Evolutionary conservation across 2,888 invertebrate species (phyloP), one percentile per base, ranked within the genome.

Genomic region (Tachina lurida): DNA sequence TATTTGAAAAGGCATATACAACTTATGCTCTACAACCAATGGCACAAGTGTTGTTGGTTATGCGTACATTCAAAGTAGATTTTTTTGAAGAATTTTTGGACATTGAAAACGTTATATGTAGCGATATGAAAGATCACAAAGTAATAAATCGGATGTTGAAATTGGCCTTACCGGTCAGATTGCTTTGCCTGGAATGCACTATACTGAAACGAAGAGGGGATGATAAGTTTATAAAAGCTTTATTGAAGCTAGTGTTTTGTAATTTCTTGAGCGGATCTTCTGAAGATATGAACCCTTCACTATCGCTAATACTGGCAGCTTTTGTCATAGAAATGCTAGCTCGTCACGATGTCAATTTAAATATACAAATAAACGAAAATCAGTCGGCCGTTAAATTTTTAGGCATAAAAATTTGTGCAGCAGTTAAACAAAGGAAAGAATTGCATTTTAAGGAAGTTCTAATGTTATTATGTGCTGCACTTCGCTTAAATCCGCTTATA

Each of bases 401-500:
- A 0, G 88, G 88, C 0, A 17, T 62, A 0, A 82, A 87, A 7
- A 62, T 93, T 4, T 54, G 86, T 1, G 2, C 7, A 0, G 84
- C 89, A 7, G 88, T 90, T 0, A 56, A 82, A 1, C 0, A 71
- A 0, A 87, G 82, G 54, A 88, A 87, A 13, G 58, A 88, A 0
- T 3, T 67, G 0, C 76, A 92, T 75, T 65, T 91, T 19, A 80
- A 88, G 0, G 89, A 90, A 10, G 88, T 92, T 9, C 81, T 93
- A 4, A 87, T 87, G 71, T 77, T 93, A n/a, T 82, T 93, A 3
- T 90, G 91, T 65, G 89, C 91, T 0, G 89, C 90, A 1, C 56
- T 93, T 39, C 90, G 90, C 17, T 81, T 91, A 1, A 92, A 93
- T 89, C 93, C 93, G 0, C 41, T 92, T 52, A 89, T 93, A 39